Conservation (phyloP, 2,888 invertebrate genomes). For the Andrena chrysosceles region DNA sequence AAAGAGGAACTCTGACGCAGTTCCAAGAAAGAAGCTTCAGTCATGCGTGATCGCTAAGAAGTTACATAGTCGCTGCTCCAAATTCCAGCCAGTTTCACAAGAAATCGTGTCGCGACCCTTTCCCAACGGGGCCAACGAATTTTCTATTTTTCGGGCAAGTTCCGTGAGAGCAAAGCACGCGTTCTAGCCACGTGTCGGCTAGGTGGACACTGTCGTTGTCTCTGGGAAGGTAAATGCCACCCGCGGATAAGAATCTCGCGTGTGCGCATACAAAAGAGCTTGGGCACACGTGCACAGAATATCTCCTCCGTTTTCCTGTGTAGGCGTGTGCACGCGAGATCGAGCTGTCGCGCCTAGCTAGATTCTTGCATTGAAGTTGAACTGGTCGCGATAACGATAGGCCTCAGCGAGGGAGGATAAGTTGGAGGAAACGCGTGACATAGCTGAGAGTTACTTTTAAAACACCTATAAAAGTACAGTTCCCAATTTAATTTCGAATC, state of each 20-base stretch:
- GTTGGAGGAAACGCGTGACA: background rate
- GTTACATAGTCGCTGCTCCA: background rate
- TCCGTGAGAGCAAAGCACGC: background rate
- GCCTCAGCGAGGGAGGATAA: background rate
- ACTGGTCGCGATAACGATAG: background rate
- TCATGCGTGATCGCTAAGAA: background rate
- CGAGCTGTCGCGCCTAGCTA: constrained; percentile 49
- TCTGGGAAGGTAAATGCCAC: constrained; percentile 49
- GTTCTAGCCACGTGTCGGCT: constrained; percentile 42
- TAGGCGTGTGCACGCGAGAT: constrained; percentile 45
- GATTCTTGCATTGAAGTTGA: constrained; percentile 52
- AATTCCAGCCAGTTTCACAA: background rate
- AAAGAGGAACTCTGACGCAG: no score
- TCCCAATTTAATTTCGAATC: background rate
- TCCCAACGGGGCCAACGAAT: background rate
- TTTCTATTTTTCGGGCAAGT: background rate
- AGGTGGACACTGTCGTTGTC: constrained; percentile 53
- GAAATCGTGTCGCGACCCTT: background rate
- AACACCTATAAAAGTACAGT: no score
- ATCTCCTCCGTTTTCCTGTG: constrained; percentile 28
- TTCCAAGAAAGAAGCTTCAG: background rate
- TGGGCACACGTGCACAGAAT: constrained; percentile 63
- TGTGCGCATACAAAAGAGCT: constrained; percentile 58
- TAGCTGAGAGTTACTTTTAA: background rate
- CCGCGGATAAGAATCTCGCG: constrained; percentile 54